Conservation (phyloP, 2,797 vertebrate genomes). For the Lithobates sylvaticus region DNA sequence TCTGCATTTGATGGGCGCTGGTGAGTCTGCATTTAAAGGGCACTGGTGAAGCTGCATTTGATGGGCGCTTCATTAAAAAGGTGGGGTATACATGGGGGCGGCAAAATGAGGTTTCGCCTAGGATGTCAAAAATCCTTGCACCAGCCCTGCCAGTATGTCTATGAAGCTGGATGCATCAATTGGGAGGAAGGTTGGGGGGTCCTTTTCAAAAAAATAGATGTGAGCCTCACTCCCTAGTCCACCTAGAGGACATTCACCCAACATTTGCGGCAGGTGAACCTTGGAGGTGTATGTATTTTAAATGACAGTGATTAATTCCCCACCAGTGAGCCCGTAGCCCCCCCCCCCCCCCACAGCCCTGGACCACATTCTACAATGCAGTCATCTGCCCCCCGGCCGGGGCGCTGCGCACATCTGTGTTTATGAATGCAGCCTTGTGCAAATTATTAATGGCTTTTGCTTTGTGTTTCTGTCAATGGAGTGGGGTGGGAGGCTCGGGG, state of each 20-base stretch:
- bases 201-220: slow-evolving; percentile 26
- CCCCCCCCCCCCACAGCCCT: background rate
- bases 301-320: too few species aligned
- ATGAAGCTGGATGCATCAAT: too few species aligned
- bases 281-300: too few species aligned
- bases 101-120: too few species aligned
- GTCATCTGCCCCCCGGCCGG: background rate
- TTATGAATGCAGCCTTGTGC: slow-evolving; percentile 73
- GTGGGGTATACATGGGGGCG: too few species aligned
- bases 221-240: slow-evolving; percentile 18
- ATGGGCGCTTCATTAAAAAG: too few species aligned
- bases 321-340: background rate
- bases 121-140: too few species aligned
- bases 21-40: too few species aligned
- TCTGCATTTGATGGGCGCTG: too few species aligned
- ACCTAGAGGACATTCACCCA: background rate
- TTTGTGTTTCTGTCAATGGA: slow-evolving; percentile 81
- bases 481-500: slow-evolving; percentile 70
- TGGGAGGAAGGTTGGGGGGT: slow-evolving; percentile 23
- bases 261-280: too few species aligned
- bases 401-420: slow-evolving; percentile 49
- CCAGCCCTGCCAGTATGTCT: too few species aligned
- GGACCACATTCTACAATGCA: background rate
- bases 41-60: too few species aligned
- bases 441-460: slow-evolving; percentile 72